Conservation (phyloP, 1,140 invertebrate species). For the Orussus abietinus region DNA sequence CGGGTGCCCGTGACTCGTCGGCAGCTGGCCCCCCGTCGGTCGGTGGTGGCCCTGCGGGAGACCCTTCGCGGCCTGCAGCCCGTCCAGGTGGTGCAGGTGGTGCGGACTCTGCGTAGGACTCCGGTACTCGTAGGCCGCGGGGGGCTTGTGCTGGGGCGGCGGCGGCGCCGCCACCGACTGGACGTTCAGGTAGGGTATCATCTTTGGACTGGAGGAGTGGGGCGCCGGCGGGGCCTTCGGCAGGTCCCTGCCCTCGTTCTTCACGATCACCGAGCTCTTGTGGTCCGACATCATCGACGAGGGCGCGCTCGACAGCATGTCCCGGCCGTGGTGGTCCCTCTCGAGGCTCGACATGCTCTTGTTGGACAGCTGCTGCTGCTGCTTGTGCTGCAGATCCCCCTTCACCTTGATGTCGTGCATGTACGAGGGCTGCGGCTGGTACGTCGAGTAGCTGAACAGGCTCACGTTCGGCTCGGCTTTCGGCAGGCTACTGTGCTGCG, state of each 20-base stretch:
- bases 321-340: conserved; percentile 53
- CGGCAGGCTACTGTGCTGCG: conserved; percentile 57
- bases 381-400: conserved; percentile 38
- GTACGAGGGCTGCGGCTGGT: conserved; percentile 55
- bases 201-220: conserved; percentile 64
- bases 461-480: conserved; percentile 73
- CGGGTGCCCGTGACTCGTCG: conserved; percentile 43
- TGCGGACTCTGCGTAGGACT: conserved; percentile 58
- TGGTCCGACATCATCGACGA: conserved; percentile 61
- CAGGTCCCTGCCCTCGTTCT: conserved; percentile 66
- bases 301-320: conserved; percentile 60
- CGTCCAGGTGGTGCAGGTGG: conserved; percentile 46
- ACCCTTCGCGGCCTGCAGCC: conserved; percentile 37
- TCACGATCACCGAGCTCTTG: conserved; percentile 75
- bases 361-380: conserved; percentile 35
- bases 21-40: conserved; percentile 27
- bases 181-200: conserved; percentile 61
- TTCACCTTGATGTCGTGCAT: conserved; percentile 54
- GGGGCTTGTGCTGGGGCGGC: conserved; percentile 41
- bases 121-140: conserved; percentile 54
- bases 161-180: conserved; percentile 53
- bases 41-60: conserved; percentile 31
- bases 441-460: conserved; percentile 66
- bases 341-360: conserved; percentile 45
- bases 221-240: conserved; percentile 56